A percentile compares a stretch with the other conserved stretches of the same genome.
phyloP scores from a whole-genome alignment of 53 echinoderm and acorn worm species.

The Echinarachnius parma region DNA sequence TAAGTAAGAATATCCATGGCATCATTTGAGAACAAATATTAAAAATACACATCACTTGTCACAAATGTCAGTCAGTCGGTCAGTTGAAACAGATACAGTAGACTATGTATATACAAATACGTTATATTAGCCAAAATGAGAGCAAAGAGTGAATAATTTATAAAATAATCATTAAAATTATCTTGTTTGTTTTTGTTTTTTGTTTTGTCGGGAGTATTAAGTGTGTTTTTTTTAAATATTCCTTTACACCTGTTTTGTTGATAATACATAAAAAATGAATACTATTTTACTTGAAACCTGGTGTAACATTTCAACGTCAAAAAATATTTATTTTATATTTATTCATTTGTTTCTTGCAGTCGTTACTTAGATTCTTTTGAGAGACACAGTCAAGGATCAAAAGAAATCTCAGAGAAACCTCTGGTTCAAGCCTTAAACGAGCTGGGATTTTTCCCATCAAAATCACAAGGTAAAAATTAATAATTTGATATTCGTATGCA shows the following conservation, averaged over 20 bases:
- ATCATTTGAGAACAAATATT: no score
- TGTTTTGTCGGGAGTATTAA: no score
- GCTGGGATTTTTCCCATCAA: slow-evolving; percentile 72
- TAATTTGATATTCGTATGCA: background rate
- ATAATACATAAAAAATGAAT: background rate
- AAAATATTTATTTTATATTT: background rate
- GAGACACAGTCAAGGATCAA: slow-evolving; percentile 57
- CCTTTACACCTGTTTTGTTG: background rate
- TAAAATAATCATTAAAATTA: no score
- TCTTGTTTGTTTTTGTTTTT: no score
- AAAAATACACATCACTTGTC: no score
- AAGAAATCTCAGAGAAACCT: slow-evolving; percentile 47
- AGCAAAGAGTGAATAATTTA: no score
- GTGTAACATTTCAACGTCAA: background rate
- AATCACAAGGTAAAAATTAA: slow-evolving; percentile 71
- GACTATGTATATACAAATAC: no score
- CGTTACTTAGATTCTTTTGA: slow-evolving; percentile 65
- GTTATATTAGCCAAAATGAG: no score
- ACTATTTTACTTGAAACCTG: background rate
- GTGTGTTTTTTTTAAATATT: no score
- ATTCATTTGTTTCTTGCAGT: slow-evolving; percentile 15
- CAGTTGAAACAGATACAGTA: no score
- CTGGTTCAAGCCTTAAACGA: slow-evolving; percentile 59
- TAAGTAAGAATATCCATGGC: no score
- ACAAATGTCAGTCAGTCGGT: no score